A percentile compares a stretch with the other conserved stretches of the same genome.
Conservation (phyloP, 2,888 invertebrate genomes). For the Aphrophora alni region DNA sequence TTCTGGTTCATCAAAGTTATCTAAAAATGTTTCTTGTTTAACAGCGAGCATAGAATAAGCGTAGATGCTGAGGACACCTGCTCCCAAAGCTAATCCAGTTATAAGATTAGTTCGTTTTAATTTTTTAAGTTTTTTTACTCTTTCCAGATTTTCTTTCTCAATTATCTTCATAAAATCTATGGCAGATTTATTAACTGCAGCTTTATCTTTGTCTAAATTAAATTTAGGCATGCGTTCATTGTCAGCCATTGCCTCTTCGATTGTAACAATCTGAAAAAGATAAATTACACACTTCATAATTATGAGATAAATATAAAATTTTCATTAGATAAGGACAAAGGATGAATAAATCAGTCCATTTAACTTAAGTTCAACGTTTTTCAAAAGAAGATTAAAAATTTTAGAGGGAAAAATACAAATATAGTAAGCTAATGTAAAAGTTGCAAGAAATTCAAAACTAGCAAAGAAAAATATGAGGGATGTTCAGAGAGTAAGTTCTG, state of each 20-base stretch:
- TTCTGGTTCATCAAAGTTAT: constrained; percentile 87
- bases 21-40: constrained; percentile 90
- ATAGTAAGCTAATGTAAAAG: too few species aligned
- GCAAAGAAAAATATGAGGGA: too few species aligned
- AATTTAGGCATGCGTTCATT: constrained; percentile 64
- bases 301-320: too few species aligned
- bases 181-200: constrained; percentile 61
- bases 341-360: too few species aligned
- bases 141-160: constrained; percentile 75
- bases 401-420: too few species aligned
- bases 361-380: too few species aligned
- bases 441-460: too few species aligned
- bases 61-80: constrained; percentile 79
- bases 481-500: too few species aligned
- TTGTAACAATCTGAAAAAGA: too few species aligned
- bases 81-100: constrained; percentile 69
- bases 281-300: too few species aligned
- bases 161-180: constrained; percentile 80
- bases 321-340: too few species aligned
- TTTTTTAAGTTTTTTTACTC: constrained; percentile 70
- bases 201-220: constrained; percentile 58
- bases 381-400: too few species aligned
- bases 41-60: constrained; percentile 85
- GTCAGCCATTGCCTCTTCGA: constrained; percentile 53
- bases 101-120: constrained; percentile 71